Conservation (phyloP, 1,140 invertebrate genomes). For the Gryon sp. region DNA sequence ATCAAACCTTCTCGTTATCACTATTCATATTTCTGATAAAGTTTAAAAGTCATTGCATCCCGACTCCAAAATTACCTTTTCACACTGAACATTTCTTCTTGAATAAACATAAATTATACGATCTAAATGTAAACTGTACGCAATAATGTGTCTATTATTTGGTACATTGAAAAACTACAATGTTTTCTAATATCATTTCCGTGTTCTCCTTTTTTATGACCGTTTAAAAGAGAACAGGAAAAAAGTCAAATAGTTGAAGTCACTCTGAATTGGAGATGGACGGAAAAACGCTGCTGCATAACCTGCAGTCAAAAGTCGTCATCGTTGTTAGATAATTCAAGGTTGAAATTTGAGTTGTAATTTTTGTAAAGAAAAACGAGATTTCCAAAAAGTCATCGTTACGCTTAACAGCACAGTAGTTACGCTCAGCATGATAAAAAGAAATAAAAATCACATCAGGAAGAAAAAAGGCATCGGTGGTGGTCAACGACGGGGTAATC, state of each 20-base stretch:
- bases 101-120: slow-evolving; percentile 24
- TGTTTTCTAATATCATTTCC: slow-evolving; percentile 32
- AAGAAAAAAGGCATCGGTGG: slow-evolving; percentile 15
- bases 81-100: no score
- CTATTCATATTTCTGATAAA: no score
- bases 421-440: slow-evolving; percentile 23
- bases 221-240: slow-evolving; percentile 9
- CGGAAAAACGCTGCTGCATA: slow-evolving; percentile 7
- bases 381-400: slow-evolving; percentile 11
- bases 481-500: slow-evolving; percentile 29
- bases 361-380: slow-evolving; percentile 12
- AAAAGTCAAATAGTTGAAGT: slow-evolving; percentile 24
- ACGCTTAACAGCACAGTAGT: slow-evolving; percentile 55
- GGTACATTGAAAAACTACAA: slow-evolving; percentile 9
- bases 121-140: slow-evolving; percentile 10
- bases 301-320: slow-evolving; percentile 2
- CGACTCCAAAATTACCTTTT: no score
- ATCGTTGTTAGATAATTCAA: slow-evolving; percentile 29
- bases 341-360: no score
- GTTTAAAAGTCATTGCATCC: no score
- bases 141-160: slow-evolving; percentile 39
- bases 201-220: slow-evolving; percentile 27
- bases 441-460: slow-evolving; percentile 12
- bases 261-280: slow-evolving; percentile 25
- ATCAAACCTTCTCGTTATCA: no score